phyloP scores from a whole-genome alignment of 1,140 invertebrate genomes.

The Drosophila ananassae region DNA sequence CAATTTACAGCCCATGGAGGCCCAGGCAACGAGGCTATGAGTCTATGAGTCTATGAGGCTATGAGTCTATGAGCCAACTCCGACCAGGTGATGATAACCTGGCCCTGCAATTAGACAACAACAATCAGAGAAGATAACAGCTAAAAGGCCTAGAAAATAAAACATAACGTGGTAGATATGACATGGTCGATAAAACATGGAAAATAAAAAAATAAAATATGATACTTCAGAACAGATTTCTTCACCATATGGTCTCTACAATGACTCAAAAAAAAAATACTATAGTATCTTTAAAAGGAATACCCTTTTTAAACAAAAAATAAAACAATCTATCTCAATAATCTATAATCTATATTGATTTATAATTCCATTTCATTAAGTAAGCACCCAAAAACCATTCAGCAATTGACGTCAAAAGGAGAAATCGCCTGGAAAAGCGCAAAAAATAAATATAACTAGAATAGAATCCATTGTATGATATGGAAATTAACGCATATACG shows the following conservation, averaged over 20 bases:
- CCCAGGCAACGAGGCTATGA: too few relatives aligned
- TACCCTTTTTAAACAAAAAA: neutral
- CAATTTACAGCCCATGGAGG: slow-evolving; percentile 13
- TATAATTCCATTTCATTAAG: neutral
- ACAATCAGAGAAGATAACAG: slow-evolving; percentile 38
- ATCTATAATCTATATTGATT: too few relatives aligned
- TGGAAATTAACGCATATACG: slow-evolving; percentile 72
- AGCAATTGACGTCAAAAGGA: slow-evolving; percentile 68
- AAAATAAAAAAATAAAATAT: neutral
- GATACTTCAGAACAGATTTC: neutral
- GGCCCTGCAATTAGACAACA: slow-evolving; percentile 57
- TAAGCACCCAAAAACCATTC: slow-evolving; percentile 15
- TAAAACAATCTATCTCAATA: neutral
- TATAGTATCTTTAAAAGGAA: too few relatives aligned
- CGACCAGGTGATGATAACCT: slow-evolving; percentile 18
- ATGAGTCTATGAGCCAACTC: neutral
- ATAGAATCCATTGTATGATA: slow-evolving; percentile 47
- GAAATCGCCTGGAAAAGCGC: slow-evolving; percentile 26
- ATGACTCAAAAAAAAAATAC: neutral
- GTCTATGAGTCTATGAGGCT: too few relatives aligned
- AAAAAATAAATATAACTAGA: slow-evolving; percentile 15
- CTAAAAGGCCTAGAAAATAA: slow-evolving; percentile 35
- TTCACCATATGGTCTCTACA: slow-evolving; percentile 6
- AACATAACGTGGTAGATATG: slow-evolving; percentile 5
- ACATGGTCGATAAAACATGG: slow-evolving; percentile 23